Evolutionary conservation across 1,140 invertebrate genomes (phyloP).

Genomic region (Oreohelix idahoensis): DNA sequence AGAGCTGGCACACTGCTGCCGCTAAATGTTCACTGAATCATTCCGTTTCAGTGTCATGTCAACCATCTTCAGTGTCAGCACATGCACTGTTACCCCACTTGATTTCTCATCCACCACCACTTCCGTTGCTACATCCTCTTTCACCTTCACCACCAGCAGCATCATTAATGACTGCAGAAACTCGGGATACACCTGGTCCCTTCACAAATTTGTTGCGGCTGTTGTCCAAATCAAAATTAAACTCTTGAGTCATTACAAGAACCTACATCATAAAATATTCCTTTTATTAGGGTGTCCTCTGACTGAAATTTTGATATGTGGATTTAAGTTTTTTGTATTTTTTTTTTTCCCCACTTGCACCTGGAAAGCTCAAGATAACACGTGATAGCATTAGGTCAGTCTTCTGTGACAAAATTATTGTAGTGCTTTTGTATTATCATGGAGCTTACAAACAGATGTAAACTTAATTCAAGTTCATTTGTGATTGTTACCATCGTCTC

Average conservation of each 20-base stretch:
- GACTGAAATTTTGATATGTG: no score
- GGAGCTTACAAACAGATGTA: no score
- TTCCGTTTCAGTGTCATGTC: not conserved
- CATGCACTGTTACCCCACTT: not conserved
- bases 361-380: no score
- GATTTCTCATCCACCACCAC: slow-evolving; percentile 1
- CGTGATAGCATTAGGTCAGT: no score
- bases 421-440: no score
- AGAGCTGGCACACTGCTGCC: not conserved
- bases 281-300: no score
- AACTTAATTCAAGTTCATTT: no score
- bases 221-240: slow-evolving; percentile 4
- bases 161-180: not conserved
- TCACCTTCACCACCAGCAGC: not conserved
- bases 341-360: no score
- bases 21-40: not conserved
- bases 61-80: not conserved
- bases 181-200: not conserved
- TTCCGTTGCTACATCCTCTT: not conserved
- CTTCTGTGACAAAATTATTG: no score
- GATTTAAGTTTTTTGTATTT: no score
- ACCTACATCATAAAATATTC: no score
- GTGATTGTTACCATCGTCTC: no score
- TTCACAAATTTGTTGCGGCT: slow-evolving; percentile 5
- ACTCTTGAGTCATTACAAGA: not conserved